A percentile compares a stretch with the other conserved stretches of the same genome.
Evolutionary conservation across 2,888 invertebrate genomes (phyloP).

Genomic region (Orchesellides sinensis): DNA sequence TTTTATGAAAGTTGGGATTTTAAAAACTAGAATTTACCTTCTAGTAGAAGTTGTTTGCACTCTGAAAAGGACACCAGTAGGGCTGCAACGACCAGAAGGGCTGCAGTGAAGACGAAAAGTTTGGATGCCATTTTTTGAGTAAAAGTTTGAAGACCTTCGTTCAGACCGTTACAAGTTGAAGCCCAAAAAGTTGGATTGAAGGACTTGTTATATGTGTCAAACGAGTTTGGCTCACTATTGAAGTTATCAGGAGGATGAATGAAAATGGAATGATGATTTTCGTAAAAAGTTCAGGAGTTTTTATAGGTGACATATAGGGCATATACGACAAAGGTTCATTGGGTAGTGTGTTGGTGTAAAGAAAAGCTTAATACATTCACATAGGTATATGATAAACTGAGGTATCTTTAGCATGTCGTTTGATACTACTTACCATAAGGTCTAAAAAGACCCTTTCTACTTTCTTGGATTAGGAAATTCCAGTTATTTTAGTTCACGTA

Average conservation of each 20-base stretch:
- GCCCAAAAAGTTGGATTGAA: background rate
- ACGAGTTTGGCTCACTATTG: too few species aligned
- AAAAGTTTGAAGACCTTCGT: background rate
- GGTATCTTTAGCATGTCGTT: too few species aligned
- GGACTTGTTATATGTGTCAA: background rate
- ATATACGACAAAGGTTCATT: too few species aligned
- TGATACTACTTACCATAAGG: too few species aligned
- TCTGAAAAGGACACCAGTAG: background rate
- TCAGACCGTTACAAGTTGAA: too few species aligned
- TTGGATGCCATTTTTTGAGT: constrained; percentile 12
- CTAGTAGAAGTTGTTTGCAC: background rate
- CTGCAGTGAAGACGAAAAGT: background rate
- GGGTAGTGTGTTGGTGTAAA: too few species aligned
- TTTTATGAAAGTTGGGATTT: too few species aligned
- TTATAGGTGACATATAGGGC: background rate
- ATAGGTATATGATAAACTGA: too few species aligned
- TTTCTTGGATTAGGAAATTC: too few species aligned
- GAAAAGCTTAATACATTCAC: too few species aligned
- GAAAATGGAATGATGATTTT: background rate
- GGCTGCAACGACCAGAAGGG: background rate
- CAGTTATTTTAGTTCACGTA: too few species aligned
- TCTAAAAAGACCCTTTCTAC: too few species aligned
- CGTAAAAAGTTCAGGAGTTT: background rate
- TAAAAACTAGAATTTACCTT: constrained; percentile 5
- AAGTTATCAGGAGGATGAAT: background rate